Evolutionary conservation across 92 coral and sea anemone genomes (phyloP), one percentile per base, ranked within the genome.

Genomic region (Epizoanthus illoricatus): DNA sequence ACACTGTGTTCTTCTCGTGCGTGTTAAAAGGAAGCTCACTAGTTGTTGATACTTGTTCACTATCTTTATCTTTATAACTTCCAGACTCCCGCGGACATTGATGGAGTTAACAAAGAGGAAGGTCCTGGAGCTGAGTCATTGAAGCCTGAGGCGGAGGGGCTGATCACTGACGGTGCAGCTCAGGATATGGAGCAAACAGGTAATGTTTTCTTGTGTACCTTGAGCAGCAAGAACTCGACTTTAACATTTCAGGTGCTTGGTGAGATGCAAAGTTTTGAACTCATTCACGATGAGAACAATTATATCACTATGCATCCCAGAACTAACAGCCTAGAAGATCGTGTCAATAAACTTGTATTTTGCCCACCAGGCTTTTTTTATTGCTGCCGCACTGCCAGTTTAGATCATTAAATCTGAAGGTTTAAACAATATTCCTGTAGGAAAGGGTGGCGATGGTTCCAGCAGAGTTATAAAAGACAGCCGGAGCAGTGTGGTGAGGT

Each of bases 401-500:
- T 52, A 52, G 56, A 9, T 52, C 56, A 12, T 52, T 52, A 9
- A 9, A 52, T 52, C 15, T 52, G 15, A 52, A 52, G 2, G 15
- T 12, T 52, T 52, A 2, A 57, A 74, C n/a, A 7, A 28, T 24
- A 3, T 16, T 15, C 39, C 23, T 5, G 66, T 49, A 74, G 80
- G 80, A 57, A 74, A 33, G 20, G 80, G 43, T 6, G 66, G 49
- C 17, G 66, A 55, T 24, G 63, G 28, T 24, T 58, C 43, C 55
- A 58, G 13, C 64, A 63, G 39, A 52, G 78, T 56, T 28, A 10
- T 41, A 33, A 68, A 68, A 55, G 85, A 65, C 47, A 61, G 64
- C 57, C 89, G 58, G 80, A 81, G 78, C 24, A 73, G 86, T 69
- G 87, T 75, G 36, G 88, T 87, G 21, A 90, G 75, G 58, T 89